Evolutionary conservation across 2,888 invertebrate species (phyloP).

Genomic region (Drosophila mercatorum): DNA sequence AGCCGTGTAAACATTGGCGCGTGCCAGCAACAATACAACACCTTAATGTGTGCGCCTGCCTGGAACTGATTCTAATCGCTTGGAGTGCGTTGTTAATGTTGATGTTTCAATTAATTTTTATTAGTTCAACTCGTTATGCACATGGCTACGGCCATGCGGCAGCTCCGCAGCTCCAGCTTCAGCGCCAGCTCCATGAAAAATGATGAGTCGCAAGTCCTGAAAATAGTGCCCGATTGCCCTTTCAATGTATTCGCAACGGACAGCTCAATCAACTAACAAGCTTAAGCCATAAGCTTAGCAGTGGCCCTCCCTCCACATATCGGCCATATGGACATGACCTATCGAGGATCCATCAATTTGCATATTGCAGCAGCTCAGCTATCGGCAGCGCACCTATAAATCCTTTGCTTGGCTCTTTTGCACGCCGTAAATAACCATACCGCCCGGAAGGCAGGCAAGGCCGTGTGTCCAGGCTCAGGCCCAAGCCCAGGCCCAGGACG

Average conservation of each 20-base stretch:
- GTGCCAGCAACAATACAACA: slow-evolving; percentile 72
- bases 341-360: slow-evolving; percentile 77
- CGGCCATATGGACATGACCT: slow-evolving; percentile 73
- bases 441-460: slow-evolving; percentile 34
- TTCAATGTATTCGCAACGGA: slow-evolving; percentile 22
- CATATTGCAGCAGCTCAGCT: slow-evolving; percentile 69
- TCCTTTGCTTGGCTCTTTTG: slow-evolving; percentile 70
- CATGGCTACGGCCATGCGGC: slow-evolving; percentile 23
- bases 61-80: slow-evolving; percentile 77
- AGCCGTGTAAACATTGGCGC: slow-evolving; percentile 81
- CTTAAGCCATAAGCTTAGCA: slow-evolving; percentile 56
- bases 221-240: slow-evolving; percentile 19
- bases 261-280: slow-evolving; percentile 72
- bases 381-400: slow-evolving; percentile 67
- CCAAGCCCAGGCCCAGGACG: slow-evolving; percentile 35
- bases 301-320: slow-evolving; percentile 21
- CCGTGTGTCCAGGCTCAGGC: slow-evolving; percentile 27
- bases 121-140: slow-evolving; percentile 66
- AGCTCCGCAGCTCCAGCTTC: slow-evolving; percentile 2
- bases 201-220: slow-evolving; percentile 50
- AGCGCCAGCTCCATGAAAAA: slow-evolving; percentile 56
- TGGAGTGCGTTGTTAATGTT: slow-evolving; percentile 72
- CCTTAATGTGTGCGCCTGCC: slow-evolving; percentile 77
- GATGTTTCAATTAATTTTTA: slow-evolving; percentile 80
- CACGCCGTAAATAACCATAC: slow-evolving; percentile 74